Conservation (phyloP, 2,113 vertebrate species). For the Microcebus jonahi region DNA sequence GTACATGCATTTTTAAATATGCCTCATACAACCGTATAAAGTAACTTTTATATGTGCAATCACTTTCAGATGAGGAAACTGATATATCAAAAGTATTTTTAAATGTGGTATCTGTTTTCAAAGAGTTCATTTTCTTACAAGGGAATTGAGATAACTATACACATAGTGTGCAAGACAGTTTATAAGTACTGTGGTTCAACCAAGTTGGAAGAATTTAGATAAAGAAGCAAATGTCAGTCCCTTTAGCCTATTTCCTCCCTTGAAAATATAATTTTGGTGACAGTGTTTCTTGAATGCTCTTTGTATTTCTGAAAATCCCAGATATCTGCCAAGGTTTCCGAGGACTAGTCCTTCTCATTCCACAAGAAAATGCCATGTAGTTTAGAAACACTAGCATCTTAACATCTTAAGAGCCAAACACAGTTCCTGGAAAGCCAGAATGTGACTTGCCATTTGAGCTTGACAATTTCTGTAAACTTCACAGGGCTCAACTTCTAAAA, state of each 20-base stretch:
- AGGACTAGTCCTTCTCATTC: neutral
- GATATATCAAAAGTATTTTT: neutral
- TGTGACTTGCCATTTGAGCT: neutral
- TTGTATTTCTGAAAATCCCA: constrained; percentile 41
- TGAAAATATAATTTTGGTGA: neutral
- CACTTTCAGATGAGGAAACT: neutral
- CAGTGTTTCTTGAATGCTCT: neutral
- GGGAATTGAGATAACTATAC: neutral
- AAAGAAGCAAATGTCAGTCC: constrained; percentile 3
- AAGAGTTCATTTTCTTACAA: neutral
- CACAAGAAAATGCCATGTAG: neutral
- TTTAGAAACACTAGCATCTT: neutral
- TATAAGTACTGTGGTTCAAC: neutral
- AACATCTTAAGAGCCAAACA: neutral
- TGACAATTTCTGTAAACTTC: neutral
- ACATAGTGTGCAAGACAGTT: neutral
- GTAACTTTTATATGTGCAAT: neutral
- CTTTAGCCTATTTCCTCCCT: neutral
- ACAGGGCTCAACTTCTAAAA: neutral
- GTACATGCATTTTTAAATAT: constrained; percentile 1
- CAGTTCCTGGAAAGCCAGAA: neutral
- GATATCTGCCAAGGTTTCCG: neutral
- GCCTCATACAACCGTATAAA: neutral
- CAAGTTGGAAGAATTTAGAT: neutral
- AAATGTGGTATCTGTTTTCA: neutral